A percentile compares a stretch with the other conserved stretches of the same genome.
These are phyloP conservation scores for Narcine bancroftii DNA, from an alignment of 2,113 vertebrate species.

Conservation along the genomic window DNA sequence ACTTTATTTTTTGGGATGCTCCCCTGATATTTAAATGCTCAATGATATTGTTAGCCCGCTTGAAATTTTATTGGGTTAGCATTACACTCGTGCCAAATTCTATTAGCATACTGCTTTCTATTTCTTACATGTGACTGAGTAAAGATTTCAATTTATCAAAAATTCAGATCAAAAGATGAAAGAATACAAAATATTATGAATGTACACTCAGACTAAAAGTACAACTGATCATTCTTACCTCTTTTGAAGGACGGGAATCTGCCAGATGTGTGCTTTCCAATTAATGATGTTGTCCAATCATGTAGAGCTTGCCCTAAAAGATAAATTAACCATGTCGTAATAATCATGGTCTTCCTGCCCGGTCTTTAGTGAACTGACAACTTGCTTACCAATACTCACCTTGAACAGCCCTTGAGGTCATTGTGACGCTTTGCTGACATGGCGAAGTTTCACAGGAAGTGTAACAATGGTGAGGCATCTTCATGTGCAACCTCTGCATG, in stretches of 20 bases:
- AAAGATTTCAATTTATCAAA: background rate
- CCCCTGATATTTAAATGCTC: background rate
- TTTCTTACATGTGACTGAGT: background rate
- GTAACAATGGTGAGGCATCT: background rate
- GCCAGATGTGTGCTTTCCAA: background rate
- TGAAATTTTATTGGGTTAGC: background rate
- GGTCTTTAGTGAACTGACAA: constrained; percentile 6
- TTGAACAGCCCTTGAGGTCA: background rate
- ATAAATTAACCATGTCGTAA: background rate
- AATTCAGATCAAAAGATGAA: background rate
- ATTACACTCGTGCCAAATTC: background rate
- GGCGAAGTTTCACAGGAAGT: background rate
- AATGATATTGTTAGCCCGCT: background rate
- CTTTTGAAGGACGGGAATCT: background rate
- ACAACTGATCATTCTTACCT: background rate
- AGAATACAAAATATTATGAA: background rate
- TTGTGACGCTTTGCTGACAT: constrained; percentile 27
- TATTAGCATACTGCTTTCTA: background rate
- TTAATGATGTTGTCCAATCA: background rate
- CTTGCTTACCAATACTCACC: background rate
- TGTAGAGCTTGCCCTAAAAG: background rate
- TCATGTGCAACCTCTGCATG: background rate
- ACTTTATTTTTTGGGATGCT: background rate
- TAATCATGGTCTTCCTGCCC: background rate
- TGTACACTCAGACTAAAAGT: background rate